Percentiles rank a stretch among this genome's conserved stretches.
Evolutionary conservation across 2,113 vertebrate genomes (phyloP).

Genomic region (Pseudorhombus dupliciocellatus): DNA sequence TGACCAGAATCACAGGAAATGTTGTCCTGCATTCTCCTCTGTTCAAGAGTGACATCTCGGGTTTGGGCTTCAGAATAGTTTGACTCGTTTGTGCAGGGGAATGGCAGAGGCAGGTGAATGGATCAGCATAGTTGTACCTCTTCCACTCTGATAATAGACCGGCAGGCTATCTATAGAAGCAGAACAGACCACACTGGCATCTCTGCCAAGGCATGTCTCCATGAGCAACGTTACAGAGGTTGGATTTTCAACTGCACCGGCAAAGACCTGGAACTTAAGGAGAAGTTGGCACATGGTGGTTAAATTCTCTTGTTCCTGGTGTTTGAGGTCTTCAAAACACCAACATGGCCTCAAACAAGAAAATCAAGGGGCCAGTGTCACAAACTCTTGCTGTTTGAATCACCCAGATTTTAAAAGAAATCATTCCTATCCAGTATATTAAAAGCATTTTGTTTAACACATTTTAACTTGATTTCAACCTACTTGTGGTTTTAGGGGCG

Average conservation of each 20-base stretch:
- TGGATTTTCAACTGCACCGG: slow-evolving; percentile 19
- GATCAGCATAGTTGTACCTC: slow-evolving; percentile 72
- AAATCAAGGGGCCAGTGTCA: no score
- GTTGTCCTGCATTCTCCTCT: background rate
- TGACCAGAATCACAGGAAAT: background rate
- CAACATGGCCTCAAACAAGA: no score
- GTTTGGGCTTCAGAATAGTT: slow-evolving; percentile 6
- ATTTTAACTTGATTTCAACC: background rate
- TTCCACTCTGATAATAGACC: slow-evolving; percentile 73
- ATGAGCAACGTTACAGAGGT: slow-evolving; percentile 37
- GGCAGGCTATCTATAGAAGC: slow-evolving; percentile 73
- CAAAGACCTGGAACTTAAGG: slow-evolving; percentile 31
- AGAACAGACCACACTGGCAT: slow-evolving; percentile 70
- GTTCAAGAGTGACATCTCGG: slow-evolving; percentile 27
- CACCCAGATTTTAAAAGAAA: no score
- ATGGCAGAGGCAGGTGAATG: slow-evolving; percentile 80
- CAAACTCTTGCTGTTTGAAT: no score
- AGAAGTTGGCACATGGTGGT: slow-evolving; percentile 6
- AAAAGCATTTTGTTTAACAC: background rate
- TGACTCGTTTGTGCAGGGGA: slow-evolving; percentile 49
- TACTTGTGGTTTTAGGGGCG: slow-evolving; percentile 80
- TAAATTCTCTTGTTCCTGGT: background rate
- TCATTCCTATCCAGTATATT: no score
- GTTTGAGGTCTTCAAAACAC: background rate
- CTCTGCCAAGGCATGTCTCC: slow-evolving; percentile 54